Evolutionary conservation across 2,888 invertebrate species (phyloP), one percentile per base, ranked within the genome.

Genomic region (Rotaria macrura): DNA sequence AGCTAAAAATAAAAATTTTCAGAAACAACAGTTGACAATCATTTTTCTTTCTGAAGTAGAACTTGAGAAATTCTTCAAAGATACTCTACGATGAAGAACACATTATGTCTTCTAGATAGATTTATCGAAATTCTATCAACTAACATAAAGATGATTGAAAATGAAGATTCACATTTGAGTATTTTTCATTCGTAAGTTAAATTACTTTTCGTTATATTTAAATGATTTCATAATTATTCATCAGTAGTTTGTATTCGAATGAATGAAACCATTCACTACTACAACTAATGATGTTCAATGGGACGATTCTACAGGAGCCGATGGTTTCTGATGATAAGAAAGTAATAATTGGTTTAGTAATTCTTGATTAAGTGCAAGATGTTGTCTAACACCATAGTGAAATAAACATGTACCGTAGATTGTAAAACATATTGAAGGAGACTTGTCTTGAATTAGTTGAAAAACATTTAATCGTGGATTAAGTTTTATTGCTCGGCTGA

Each of bases 331-430:
- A 34, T 0, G 34, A 65, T 65, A 4, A 38, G 65, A 65, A 34
- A 17, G 14, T 17, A 34, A 65, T 65, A 17, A 38, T 65, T 6
- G 12, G 34, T 79, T n/a, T 14, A 79, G n/a, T 43, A 43, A n/a
- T 43, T 79, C 79, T 79, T 79, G 79, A 34, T 85, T 65, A 23
- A 86, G 54, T 52, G 43, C 74, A 40, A 90, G 89, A 72, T 88
- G 88, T 87, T 91, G 90, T 85, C 90, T 89, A 12, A 90, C 88
- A 23, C 90, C 90, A 86, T 89, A 90, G 84, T 89, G 87, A 87
- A 91, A 90, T 40, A 88, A 88, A 85, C 89, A 89, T 17, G 85
- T 87, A 20, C 90, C 90, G 55, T 87, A 88, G 2, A 89, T 29
- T 25, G 34, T 83, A 38, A 83, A 65, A 20, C 29, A 34, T 6